A percentile compares a stretch with the other conserved stretches of the same genome.
Evolutionary conservation across 30 jellyfish, hydroid and myxozoan species (phyloP).

Genomic region (Aurelia aurita): DNA sequence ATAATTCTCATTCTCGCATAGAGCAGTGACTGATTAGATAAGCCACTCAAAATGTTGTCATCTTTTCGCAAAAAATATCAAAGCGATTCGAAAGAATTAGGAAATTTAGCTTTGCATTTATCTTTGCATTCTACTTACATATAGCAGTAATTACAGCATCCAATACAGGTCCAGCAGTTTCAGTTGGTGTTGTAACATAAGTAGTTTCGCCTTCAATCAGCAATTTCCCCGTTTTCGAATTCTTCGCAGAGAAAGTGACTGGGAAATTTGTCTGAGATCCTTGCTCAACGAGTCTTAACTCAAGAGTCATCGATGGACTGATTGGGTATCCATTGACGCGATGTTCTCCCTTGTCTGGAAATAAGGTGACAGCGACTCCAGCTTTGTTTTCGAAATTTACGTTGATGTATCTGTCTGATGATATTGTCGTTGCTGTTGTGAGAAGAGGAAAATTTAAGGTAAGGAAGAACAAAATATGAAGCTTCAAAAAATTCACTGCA

Average conservation of each 20-base stretch:
- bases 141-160: constrained; percentile 89
- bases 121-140: constrained; percentile 49
- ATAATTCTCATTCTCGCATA: too few species aligned
- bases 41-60: too few species aligned
- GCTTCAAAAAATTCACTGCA: too few species aligned
- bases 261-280: constrained; percentile 99
- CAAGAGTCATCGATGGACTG: constrained; percentile 91
- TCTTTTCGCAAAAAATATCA: too few species aligned
- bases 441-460: neutral
- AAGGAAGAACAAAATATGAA: too few species aligned
- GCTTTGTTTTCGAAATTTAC: constrained; percentile 98
- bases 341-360: constrained; percentile 99
- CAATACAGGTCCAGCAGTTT: constrained; percentile 75
- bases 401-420: constrained; percentile 95
- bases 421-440: constrained; percentile 81
- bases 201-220: constrained; percentile 86
- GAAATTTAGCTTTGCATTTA: too few species aligned
- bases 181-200: constrained; percentile 93
- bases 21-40: too few species aligned
- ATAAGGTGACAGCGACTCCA: constrained; percentile 83
- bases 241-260: constrained; percentile 89
- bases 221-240: constrained; percentile 61
- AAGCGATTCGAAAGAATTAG: too few species aligned
- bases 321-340: constrained; percentile 90
- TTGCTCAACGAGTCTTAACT: constrained; percentile 90